These are phyloP conservation scores for Melanostigma gelatinosum DNA, from an alignment of 2,113 vertebrate genomes.

Conservation along the genomic window DNA sequence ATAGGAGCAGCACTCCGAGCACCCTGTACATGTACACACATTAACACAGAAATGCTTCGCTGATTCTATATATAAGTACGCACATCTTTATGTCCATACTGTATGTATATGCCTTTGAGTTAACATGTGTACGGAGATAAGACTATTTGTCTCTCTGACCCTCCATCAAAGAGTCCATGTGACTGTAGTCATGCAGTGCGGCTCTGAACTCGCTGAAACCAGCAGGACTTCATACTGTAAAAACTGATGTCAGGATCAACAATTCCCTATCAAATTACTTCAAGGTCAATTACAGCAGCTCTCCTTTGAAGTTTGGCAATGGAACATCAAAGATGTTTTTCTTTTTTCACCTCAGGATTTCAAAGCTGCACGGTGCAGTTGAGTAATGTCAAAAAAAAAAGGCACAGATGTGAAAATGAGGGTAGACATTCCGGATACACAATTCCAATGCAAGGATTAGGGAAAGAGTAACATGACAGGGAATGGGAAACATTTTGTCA, in stretches of 20 bases:
- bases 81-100: constrained; percentile 3
- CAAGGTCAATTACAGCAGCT: constrained; percentile 73
- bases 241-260: constrained; percentile 61
- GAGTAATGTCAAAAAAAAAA: constrained; percentile 60
- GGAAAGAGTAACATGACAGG: constrained; percentile 29
- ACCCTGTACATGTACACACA: constrained; percentile 11
- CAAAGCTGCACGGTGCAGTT: constrained; percentile 65
- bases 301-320: constrained; percentile 74
- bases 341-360: constrained; percentile 66
- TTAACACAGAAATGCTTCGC: constrained; percentile 21
- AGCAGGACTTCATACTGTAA: constrained; percentile 39
- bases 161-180: constrained; percentile 18
- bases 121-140: constrained; percentile 43
- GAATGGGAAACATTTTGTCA: constrained; percentile 39
- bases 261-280: constrained; percentile 71
- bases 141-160: constrained; percentile 40
- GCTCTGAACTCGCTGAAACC: constrained; percentile 28
- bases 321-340: constrained; percentile 76
- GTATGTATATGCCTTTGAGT: constrained; percentile 47
- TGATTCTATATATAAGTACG: constrained; percentile 28
- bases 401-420: constrained; percentile 54
- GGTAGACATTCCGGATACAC: constrained; percentile 48
- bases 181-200: not conserved
- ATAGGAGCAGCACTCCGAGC: constrained; percentile 57
- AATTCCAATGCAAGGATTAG: constrained; percentile 32